Evolutionary conservation across 2,113 vertebrate species (phyloP).

Genomic region (Phoxinus phoxinus): DNA sequence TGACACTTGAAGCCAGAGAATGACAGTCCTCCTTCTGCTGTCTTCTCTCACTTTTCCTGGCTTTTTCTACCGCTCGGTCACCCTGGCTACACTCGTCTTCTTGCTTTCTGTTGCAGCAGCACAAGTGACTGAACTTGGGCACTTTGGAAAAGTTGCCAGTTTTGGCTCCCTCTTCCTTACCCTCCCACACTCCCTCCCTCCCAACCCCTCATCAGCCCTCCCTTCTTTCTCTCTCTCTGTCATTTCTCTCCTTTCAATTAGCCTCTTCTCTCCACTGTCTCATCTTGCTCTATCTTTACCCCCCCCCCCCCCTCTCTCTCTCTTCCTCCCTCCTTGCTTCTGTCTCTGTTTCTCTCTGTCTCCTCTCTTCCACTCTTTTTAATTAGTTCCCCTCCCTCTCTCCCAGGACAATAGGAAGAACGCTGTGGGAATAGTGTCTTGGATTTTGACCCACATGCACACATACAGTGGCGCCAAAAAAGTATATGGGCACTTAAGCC

Average conservation of each 20-base stretch:
- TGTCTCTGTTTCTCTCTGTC: conserved; percentile 54
- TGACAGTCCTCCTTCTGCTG: conserved; percentile 11
- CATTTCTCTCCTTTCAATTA: conserved; percentile 75
- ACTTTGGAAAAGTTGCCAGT: conserved; percentile 76
- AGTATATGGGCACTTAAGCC: neutral
- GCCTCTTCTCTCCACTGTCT: conserved; percentile 61
- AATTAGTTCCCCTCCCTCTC: conserved; percentile 62
- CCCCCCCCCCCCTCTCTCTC: neutral
- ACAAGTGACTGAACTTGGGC: conserved; percentile 75
- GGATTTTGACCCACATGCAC: conserved; percentile 42
- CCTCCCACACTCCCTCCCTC: conserved; percentile 53
- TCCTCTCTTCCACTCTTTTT: conserved; percentile 59
- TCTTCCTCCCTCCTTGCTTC: conserved; percentile 52
- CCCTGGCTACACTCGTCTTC: conserved; percentile 56
- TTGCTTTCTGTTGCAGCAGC: conserved; percentile 59
- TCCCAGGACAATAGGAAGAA: conserved; percentile 62
- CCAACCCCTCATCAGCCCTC: conserved; percentile 46
- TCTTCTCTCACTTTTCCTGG: conserved; percentile 36
- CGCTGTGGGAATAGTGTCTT: conserved; percentile 58
- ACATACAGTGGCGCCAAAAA: neutral
- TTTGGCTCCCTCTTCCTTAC: conserved; percentile 72
- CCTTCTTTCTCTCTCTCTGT: conserved; percentile 65
- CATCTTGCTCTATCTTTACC: conserved; percentile 62
- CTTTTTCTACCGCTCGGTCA: conserved; percentile 43
- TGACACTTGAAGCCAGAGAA: conserved; percentile 35